Percentiles rank a stretch among this genome's conserved stretches.
Evolutionary conservation across 2,797 vertebrate genomes (phyloP).

Genomic region (Neomorphus geoffroyi): DNA sequence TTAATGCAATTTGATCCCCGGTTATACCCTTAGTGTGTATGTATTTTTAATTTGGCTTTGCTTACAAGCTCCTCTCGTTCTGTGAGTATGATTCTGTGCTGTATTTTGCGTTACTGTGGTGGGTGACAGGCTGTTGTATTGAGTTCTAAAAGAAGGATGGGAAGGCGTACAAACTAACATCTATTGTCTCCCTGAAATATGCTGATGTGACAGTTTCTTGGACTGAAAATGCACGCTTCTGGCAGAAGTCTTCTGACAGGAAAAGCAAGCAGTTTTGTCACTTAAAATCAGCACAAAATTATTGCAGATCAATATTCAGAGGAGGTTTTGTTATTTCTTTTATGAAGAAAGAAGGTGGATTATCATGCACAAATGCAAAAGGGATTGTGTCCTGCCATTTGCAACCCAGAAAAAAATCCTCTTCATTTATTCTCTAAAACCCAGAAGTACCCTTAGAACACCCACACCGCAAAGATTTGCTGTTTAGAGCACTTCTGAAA

Average conservation of each 20-base stretch:
- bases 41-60: neutral
- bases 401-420: neutral
- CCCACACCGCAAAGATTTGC: neutral
- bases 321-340: too few species aligned
- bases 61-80: neutral
- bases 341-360: neutral
- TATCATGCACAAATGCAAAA: neutral
- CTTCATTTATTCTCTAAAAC: neutral
- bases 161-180: neutral
- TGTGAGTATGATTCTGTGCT: neutral
- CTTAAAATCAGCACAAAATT: neutral
- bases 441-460: neutral
- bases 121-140: conserved; percentile 2
- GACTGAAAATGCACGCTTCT: neutral
- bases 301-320: too few species aligned
- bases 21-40: neutral
- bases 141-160: neutral
- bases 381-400: neutral
- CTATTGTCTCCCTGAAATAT: neutral
- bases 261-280: neutral
- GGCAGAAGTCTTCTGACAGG: neutral
- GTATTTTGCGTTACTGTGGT: neutral
- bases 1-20: neutral
- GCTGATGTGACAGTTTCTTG: conserved; percentile 27
- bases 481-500: neutral